A percentile compares a stretch with the other conserved stretches of the same genome.
These are phyloP conservation scores for Drosophila affinis DNA, from an alignment of 2,888 invertebrate genomes.

Conservation along the genomic window DNA sequence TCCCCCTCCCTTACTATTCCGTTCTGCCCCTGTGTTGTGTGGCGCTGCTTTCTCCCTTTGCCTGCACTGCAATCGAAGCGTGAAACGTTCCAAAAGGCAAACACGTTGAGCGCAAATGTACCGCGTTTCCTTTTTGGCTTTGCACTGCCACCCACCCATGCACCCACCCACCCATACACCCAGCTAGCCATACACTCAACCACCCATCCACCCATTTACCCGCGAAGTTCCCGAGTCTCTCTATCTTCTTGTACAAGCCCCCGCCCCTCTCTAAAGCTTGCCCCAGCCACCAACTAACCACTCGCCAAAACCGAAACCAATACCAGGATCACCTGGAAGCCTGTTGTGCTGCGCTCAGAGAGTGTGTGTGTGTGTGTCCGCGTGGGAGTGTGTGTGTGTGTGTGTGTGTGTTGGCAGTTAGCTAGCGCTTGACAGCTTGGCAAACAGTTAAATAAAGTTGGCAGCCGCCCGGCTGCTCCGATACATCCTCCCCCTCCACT, in stretches of 20 bases:
- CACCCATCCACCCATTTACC: background rate
- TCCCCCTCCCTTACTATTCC: background rate
- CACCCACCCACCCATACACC: background rate
- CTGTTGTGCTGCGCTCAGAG: slow-evolving; percentile 9
- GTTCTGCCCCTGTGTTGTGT: slow-evolving; percentile 2
- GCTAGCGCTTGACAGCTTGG: slow-evolving; percentile 76
- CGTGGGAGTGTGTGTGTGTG: slow-evolving; percentile 12
- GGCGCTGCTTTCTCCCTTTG: slow-evolving; percentile 25
- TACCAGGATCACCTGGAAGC: slow-evolving; percentile 42
- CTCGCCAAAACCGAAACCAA: slow-evolving; percentile 39
- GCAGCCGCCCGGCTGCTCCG: slow-evolving; percentile 47
- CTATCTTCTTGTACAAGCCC: background rate
- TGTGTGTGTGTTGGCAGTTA: slow-evolving; percentile 53
- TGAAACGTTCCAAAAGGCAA: slow-evolving; percentile 69
- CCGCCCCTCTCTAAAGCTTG: too few relatives aligned
- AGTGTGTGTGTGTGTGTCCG: slow-evolving; percentile 12
- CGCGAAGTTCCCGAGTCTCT: background rate
- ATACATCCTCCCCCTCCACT: background rate
- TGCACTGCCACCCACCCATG: slow-evolving; percentile 29
- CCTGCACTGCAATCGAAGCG: slow-evolving; percentile 73
- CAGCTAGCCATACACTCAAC: background rate
- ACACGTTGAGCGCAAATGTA: slow-evolving; percentile 78
- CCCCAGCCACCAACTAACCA: slow-evolving; percentile 3
- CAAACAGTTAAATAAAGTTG: slow-evolving; percentile 80
- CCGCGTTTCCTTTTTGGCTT: slow-evolving; percentile 76